phyloP scores from a whole-genome alignment of 2,888 invertebrate genomes.

The Cheilosia impressa region DNA sequence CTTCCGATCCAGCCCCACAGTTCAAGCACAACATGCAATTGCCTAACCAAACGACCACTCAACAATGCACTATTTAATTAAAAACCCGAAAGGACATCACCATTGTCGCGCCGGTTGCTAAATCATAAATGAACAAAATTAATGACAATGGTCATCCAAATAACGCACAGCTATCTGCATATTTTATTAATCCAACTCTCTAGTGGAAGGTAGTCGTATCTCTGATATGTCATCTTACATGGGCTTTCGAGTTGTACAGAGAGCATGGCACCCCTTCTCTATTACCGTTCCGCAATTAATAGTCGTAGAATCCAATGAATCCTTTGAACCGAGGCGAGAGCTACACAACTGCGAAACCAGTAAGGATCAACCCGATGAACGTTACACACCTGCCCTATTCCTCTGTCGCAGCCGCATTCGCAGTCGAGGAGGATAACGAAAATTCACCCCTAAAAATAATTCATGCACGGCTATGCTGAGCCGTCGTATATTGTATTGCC shows the following conservation, averaged over 20 bases:
- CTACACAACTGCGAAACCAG: constrained; percentile 21
- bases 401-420: neutral
- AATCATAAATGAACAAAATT: constrained; percentile 72
- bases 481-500: constrained; percentile 1
- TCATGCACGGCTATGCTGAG: constrained; percentile 66
- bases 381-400: constrained; percentile 69
- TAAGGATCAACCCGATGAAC: constrained; percentile 51
- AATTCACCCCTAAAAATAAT: constrained; percentile 64
- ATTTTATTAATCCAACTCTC: constrained; percentile 60
- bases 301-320: constrained; percentile 67
- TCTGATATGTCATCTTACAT: constrained; percentile 63
- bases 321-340: constrained; percentile 52
- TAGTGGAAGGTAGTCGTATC: constrained; percentile 18
- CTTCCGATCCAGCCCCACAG: neutral
- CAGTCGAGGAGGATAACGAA: constrained; percentile 1
- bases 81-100: constrained; percentile 58
- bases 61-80: constrained; percentile 61
- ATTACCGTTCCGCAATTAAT: constrained; percentile 67
- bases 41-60: constrained; percentile 31
- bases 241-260: constrained; percentile 27
- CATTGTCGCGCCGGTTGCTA: constrained; percentile 3
- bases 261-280: constrained; percentile 53
- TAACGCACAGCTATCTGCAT: constrained; percentile 68
- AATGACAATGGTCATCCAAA: constrained; percentile 69
- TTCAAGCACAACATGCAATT: constrained; percentile 12